These are phyloP conservation scores for Lasiurus borealis DNA, from an alignment of 2,113 vertebrate genomes.

Conservation along the genomic window DNA sequence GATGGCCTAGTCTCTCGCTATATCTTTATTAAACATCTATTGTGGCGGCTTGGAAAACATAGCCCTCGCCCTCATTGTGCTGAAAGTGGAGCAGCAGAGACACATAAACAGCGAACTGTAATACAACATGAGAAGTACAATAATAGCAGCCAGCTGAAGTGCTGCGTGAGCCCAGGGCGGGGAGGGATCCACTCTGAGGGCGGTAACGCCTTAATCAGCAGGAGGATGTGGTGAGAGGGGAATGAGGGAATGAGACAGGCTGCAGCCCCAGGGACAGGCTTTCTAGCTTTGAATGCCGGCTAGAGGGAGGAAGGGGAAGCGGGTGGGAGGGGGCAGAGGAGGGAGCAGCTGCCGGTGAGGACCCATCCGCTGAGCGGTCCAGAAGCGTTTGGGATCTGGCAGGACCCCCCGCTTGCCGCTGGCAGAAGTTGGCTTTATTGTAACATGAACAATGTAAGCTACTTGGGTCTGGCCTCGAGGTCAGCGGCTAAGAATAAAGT, in stretches of 20 bases:
- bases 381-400: background rate
- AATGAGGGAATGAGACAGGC: conserved; percentile 38
- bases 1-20: background rate
- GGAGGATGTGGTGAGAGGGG: conserved; percentile 40
- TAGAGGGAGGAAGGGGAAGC: background rate
- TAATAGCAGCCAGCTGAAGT: background rate
- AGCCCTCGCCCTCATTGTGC: conserved; percentile 25
- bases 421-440: background rate
- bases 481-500: conserved; percentile 72
- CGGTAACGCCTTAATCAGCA: conserved; percentile 51
- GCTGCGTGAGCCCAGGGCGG: background rate
- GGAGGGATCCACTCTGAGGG: background rate
- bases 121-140: background rate
- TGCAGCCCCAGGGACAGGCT: background rate
- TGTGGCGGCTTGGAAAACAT: background rate
- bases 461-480: conserved; percentile 56
- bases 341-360: background rate
- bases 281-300: background rate
- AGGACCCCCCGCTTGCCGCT: conserved; percentile 6
- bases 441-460: conserved; percentile 26
- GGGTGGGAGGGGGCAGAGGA: too few relatives aligned
- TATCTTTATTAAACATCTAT: conserved; percentile 46
- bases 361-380: background rate
- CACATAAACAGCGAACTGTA: background rate
- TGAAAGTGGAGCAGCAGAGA: conserved; percentile 33